Conservation (phyloP, 2,113 vertebrate species). For the Tympanuchus pallidicinctus region DNA sequence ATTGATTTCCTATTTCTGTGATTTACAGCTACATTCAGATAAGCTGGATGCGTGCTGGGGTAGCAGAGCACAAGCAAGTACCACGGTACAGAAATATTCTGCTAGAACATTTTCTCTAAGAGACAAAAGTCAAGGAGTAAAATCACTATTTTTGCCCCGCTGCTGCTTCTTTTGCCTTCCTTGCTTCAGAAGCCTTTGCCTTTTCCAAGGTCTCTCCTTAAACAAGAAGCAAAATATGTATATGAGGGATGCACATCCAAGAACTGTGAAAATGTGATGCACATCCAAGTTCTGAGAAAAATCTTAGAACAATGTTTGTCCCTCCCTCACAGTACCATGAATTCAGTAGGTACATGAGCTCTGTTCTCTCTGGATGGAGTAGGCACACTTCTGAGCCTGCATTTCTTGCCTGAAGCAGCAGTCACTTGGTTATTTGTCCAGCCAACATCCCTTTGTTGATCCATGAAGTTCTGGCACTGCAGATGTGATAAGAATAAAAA, state of each 20-base stretch:
- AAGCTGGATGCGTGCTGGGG: not conserved
- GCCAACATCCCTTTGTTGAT: conserved; percentile 42
- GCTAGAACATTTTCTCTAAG: not conserved
- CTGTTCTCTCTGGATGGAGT: not conserved
- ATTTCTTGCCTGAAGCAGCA: conserved; percentile 1
- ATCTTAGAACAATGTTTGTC: not conserved
- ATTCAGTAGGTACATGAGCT: not conserved
- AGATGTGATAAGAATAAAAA: conserved; percentile 67
- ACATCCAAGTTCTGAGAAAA: not conserved
- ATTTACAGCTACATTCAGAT: not conserved
- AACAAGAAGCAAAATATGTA: not conserved
- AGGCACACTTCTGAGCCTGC: not conserved
- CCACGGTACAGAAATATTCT: not conserved
- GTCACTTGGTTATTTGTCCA: conserved; percentile 14
- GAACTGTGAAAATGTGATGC: not conserved
- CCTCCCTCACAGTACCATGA: not conserved
- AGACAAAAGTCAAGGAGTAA: not conserved
- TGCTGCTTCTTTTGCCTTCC: not conserved
- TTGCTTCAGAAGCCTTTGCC: not conserved
- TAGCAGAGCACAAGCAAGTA: not conserved
- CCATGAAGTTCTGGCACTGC: conserved; percentile 55
- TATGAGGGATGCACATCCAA: not conserved
- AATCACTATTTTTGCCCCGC: not conserved
- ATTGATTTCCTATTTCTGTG: not conserved
- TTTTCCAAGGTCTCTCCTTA: not conserved